Evolutionary conservation across 2,888 invertebrate species (phyloP).

Genomic region (Nebria salina): DNA sequence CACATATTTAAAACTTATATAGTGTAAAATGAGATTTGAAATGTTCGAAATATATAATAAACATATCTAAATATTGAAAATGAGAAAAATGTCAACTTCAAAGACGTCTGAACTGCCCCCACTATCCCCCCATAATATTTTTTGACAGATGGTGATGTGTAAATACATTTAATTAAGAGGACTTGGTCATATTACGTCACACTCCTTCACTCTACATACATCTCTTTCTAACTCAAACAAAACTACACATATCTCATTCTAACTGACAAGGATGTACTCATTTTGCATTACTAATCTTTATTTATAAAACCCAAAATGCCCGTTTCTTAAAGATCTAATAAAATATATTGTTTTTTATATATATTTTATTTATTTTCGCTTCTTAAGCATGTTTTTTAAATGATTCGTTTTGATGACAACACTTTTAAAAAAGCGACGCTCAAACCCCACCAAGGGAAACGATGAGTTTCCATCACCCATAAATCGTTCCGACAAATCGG

Average conservation of each 20-base stretch:
- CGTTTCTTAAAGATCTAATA: no score
- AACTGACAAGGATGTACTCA: no score
- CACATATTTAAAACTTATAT: not conserved
- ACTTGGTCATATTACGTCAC: not conserved
- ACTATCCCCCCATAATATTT: not conserved
- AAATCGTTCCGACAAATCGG: not conserved
- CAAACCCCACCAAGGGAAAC: no score
- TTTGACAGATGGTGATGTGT: not conserved
- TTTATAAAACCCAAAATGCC: no score
- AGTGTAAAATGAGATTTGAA: slow-evolving; percentile 2
- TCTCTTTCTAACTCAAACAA: not conserved
- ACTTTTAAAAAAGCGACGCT: no score
- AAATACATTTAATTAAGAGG: not conserved
- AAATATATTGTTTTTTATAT: no score
- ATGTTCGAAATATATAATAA: not conserved
- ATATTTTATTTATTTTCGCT: no score
- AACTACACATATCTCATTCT: no score
- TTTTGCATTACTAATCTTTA: no score
- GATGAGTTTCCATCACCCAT: no score
- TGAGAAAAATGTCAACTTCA: not conserved
- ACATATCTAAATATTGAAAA: not conserved
- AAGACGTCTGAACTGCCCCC: not conserved
- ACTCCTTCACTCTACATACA: not conserved
- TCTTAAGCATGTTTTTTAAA: no score
- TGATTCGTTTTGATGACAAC: no score